Base-by-base conservation (phyloP, 2,113 vertebrate genomes). In the Mustelus asterias region DNA sequence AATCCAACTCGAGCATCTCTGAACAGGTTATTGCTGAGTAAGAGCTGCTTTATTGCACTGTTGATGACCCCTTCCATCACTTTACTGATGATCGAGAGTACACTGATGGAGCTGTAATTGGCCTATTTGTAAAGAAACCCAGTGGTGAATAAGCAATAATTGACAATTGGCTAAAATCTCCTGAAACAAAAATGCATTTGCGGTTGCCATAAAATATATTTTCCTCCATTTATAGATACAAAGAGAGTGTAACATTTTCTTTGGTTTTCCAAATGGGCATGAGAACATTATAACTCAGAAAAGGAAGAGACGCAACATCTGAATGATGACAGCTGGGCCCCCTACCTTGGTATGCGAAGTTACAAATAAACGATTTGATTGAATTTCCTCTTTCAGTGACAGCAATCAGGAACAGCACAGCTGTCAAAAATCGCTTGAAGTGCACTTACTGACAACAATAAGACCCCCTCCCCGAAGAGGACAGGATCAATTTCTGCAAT, bases 321-420 rank as follows among this genome's bases (percentile, higher is more conserved):
- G 37, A 33, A 76, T 33, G 72, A 20, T 83, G 80, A 41, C 48
- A 90, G 54, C 26, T 90, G 22, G 48, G 16, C 29, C 54, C 58
- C 88, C 88, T 33, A 90, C 54, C 83, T 60, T 90, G 9, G 26
- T 58, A 60, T 29, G 54, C 54, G 11, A 90, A 60, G 24, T 60
- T 90, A 60, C 24, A 29, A 90, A 90, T 60, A 33, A 90, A 29
- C 3, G 29, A 90, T 48, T 89, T 58, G 44, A 89, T 90, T 90
- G 54, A 90, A 90, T 26, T 33, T 90, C 48, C 88, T 20, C 26
- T 90, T 90, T 90, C 48, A 60, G 88, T 90, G 58, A 29, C 54
- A 60, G 88, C 26, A 60, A 90, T 90, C 54, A 90, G 88, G 48
- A 90, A 90, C 26, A 90, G 60, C 88, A 83, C 80, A 90, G 88